Evolutionary conservation across 2,888 invertebrate genomes (phyloP).

Genomic region (Cantharis nigra): DNA sequence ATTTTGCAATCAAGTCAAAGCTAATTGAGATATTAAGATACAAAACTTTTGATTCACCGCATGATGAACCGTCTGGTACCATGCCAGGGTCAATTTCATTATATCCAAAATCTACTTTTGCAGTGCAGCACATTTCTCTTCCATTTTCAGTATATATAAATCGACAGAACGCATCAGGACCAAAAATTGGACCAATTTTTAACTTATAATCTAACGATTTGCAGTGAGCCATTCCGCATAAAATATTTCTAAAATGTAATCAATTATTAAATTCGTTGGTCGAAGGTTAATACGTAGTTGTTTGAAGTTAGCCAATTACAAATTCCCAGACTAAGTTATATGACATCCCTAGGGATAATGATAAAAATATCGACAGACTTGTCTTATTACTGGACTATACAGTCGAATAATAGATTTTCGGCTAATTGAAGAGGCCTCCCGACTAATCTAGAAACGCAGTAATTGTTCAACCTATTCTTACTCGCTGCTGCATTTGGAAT

Average conservation of each 20-base stretch:
- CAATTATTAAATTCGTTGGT: no score
- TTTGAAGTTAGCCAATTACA: no score
- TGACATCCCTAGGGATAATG: no score
- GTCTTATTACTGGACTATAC: no score
- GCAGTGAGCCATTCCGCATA: slow-evolving; percentile 95
- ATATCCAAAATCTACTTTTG: slow-evolving; percentile 88
- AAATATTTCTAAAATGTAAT: slow-evolving; percentile 61
- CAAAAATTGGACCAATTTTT: slow-evolving; percentile 70
- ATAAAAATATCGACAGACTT: no score
- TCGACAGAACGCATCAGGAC: slow-evolving; percentile 41
- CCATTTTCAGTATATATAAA: slow-evolving; percentile 80
- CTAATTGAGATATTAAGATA: no score
- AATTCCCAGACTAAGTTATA: no score
- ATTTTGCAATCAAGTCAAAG: background rate
- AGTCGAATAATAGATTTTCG: no score
- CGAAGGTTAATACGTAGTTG: no score
- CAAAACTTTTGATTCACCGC: slow-evolving; percentile 78
- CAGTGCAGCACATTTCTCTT: slow-evolving; percentile 88
- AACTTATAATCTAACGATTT: slow-evolving; percentile 90
- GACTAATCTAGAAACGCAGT: no score
- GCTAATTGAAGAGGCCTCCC: no score
- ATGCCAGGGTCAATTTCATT: slow-evolving; percentile 92
- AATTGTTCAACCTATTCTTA: slow-evolving; percentile 54
- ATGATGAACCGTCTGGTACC: slow-evolving; percentile 92
- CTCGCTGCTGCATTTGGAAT: slow-evolving; percentile 71